Conservation (phyloP, 2,888 invertebrate genomes). For the Rhingia rostrata region DNA sequence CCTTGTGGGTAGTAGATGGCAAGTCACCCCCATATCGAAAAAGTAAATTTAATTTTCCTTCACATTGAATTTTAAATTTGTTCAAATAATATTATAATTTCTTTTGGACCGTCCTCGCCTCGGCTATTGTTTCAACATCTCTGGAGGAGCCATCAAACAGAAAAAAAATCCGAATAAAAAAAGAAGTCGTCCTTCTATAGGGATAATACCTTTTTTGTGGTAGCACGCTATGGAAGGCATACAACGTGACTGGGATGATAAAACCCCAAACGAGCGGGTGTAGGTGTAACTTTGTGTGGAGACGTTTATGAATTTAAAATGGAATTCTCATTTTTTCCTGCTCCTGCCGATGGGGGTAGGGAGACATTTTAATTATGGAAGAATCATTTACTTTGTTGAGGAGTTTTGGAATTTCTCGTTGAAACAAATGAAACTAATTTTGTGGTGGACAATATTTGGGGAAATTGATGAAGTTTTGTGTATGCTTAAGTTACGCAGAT, state of each 20-base stretch:
- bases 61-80: constrained; percentile 65
- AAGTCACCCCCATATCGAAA: neutral
- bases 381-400: constrained; percentile 31
- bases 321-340: constrained; percentile 18
- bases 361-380: constrained; percentile 48
- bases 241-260: constrained; percentile 54
- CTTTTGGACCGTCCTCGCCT: constrained; percentile 2
- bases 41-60: constrained; percentile 52
- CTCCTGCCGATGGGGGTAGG: too few relatives aligned
- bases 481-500: too few relatives aligned
- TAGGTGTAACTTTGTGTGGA: constrained; percentile 29
- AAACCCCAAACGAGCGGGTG: constrained; percentile 16
- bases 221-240: neutral
- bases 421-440: constrained; percentile 40
- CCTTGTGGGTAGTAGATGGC: neutral
- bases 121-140: constrained; percentile 29
- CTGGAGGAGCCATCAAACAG: constrained; percentile 4
- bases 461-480: constrained; percentile 1
- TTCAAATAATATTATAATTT: constrained; percentile 53
- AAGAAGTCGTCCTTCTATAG: constrained; percentile 1
- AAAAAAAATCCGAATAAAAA: constrained; percentile 13
- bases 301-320: constrained; percentile 46
- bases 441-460: constrained; percentile 28
- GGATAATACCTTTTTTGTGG: constrained; percentile 42
- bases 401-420: constrained; percentile 5